These are phyloP conservation scores for Equus przewalskii DNA, from an alignment of 2,113 vertebrate species.

Conservation along the genomic window DNA sequence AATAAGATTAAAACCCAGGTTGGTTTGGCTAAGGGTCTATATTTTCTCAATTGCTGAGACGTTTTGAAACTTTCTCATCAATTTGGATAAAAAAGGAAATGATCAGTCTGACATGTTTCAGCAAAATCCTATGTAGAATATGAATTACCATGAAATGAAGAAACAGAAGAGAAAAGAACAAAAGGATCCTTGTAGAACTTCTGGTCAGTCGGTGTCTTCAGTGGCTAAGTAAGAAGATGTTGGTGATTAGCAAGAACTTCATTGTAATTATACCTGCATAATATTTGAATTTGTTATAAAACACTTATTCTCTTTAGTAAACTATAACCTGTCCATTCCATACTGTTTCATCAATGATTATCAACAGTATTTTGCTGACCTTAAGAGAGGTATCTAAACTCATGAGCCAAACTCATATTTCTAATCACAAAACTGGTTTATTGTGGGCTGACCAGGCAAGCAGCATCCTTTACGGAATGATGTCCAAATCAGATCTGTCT, in stretches of 20 bases:
- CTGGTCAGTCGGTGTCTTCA: background rate
- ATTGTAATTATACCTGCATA: background rate
- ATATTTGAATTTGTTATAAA: slow-evolving; percentile 20
- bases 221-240: background rate
- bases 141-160: background rate
- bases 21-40: background rate
- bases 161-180: background rate
- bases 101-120: background rate
- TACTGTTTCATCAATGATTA: slow-evolving; percentile 10
- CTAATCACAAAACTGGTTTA: background rate
- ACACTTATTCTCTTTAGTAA: background rate
- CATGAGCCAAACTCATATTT: background rate
- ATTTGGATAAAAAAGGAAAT: background rate
- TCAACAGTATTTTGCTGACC: background rate
- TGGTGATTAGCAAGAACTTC: background rate
- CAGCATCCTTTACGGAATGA: background rate
- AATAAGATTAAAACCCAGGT: background rate
- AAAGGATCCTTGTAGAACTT: background rate
- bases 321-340: background rate
- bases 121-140: background rate
- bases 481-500: background rate
- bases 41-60: background rate
- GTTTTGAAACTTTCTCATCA: background rate
- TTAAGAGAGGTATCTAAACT: background rate
- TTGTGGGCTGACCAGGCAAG: background rate